Evolutionary conservation across 2,113 vertebrate genomes (phyloP).

Genomic region (Crotalus horridus): DNA sequence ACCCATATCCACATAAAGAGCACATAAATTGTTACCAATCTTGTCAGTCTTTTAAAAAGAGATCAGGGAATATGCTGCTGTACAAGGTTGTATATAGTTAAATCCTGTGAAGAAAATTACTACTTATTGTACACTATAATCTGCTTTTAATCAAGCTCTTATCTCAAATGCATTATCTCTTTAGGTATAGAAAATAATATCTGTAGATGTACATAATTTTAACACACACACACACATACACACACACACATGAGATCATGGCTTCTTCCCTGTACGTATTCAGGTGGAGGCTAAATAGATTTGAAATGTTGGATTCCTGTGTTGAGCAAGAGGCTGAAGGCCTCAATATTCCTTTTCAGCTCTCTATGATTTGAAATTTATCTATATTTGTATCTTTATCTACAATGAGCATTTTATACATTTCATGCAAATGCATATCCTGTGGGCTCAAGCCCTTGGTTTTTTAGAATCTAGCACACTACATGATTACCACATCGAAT

Average conservation of each 20-base stretch:
- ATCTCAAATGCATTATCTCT: neutral
- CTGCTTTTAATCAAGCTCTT: neutral
- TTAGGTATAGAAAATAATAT: neutral
- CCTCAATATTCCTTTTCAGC: neutral
- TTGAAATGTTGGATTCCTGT: neutral
- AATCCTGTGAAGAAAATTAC: neutral
- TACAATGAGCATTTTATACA: neutral
- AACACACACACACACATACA: neutral
- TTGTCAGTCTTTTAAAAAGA: neutral
- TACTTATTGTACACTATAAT: neutral
- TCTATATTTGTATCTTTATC: conserved; percentile 32
- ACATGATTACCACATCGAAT: neutral
- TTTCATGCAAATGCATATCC: neutral
- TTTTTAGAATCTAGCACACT: neutral
- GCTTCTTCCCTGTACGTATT: neutral
- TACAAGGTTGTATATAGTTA: neutral
- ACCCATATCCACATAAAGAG: too few relatives aligned
- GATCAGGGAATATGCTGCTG: neutral
- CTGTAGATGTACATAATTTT: neutral
- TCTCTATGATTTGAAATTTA: neutral
- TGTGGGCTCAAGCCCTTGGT: neutral
- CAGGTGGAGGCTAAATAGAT: neutral
- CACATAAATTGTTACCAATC: too few relatives aligned
- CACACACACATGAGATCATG: neutral
- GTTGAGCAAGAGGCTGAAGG: neutral